Conservation (phyloP, 1,140 invertebrate species). For the Cyrtorhinus lividipennis region DNA sequence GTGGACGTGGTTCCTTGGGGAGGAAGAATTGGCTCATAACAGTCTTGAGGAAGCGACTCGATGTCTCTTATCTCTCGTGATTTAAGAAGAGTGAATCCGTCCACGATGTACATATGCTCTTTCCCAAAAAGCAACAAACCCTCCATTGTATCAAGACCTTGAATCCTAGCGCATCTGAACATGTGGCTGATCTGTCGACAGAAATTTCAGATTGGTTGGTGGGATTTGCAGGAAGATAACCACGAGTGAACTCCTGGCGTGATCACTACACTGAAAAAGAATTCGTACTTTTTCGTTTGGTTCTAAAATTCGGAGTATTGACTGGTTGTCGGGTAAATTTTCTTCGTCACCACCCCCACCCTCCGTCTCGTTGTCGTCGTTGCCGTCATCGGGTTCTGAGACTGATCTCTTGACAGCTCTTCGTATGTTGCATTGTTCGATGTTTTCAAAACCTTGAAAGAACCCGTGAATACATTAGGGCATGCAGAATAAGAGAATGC, state of each 20-base stretch:
- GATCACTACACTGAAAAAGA: too few species aligned
- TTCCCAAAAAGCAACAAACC: constrained; percentile 91
- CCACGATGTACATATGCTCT: constrained; percentile 96
- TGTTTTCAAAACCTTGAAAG: constrained; percentile 18
- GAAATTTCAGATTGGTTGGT: too few species aligned
- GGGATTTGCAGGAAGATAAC: too few species aligned
- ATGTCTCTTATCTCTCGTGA: constrained; percentile 86
- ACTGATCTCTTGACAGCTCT: constrained; percentile 28
- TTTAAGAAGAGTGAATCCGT: constrained; percentile 93
- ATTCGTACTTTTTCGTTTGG: constrained; percentile 85
- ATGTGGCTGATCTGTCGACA: constrained; percentile 71
- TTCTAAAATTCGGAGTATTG: constrained; percentile 77
- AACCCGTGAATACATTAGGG: too few species aligned
- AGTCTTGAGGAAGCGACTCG: constrained; percentile 61
- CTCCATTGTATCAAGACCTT: constrained; percentile 93
- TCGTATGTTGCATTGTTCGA: constrained; percentile 19
- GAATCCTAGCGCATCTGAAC: constrained; percentile 94
- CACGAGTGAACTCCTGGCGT: too few species aligned
- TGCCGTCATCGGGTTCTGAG: constrained; percentile 45
- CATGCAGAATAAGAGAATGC: too few species aligned
- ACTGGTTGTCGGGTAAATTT: constrained; percentile 85
- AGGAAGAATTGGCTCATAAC: constrained; percentile 76
- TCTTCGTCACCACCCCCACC: constrained; percentile 51
- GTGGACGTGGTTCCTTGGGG: constrained; percentile 50
- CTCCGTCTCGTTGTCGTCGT: constrained; percentile 48